phyloP scores from a whole-genome alignment of 1,140 invertebrate genomes.

The Halictus rubicundus region DNA sequence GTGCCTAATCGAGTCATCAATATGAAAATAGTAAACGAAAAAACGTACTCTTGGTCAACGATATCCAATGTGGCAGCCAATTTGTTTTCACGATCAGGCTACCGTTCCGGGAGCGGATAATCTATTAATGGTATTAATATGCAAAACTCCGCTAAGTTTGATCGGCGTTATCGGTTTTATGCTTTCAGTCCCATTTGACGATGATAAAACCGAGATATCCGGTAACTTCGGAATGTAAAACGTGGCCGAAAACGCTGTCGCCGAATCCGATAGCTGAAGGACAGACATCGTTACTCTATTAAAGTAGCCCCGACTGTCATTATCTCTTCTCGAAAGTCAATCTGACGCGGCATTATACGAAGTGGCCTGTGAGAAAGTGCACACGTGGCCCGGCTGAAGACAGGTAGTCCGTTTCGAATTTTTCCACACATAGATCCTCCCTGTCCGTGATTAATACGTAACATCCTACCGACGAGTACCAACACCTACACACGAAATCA shows the following conservation, averaged over 20 bases:
- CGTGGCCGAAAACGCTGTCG: not conserved
- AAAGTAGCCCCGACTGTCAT: constrained; percentile 38
- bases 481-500: not conserved
- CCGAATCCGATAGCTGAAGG: not conserved
- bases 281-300: constrained; percentile 25
- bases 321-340: constrained; percentile 34
- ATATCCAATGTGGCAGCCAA: not conserved
- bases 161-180: not conserved
- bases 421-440: constrained; percentile 12
- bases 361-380: constrained; percentile 31
- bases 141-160: not conserved
- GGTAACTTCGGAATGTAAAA: constrained; percentile 4
- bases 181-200: constrained; percentile 5
- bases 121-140: constrained; percentile 2
- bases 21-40: not conserved
- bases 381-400: constrained; percentile 36
- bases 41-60: not conserved
- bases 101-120: not conserved
- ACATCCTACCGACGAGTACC: constrained; percentile 1
- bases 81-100: not conserved
- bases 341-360: constrained; percentile 33
- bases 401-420: constrained; percentile 53
- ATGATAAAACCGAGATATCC: not conserved
- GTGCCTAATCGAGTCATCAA: not conserved
- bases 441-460: constrained; percentile 27